A percentile compares a stretch with the other conserved stretches of the same genome.
Conservation (phyloP, 30 jellyfish, hydroid and myxozoan genomes). For the Rhopilema esculentum region DNA sequence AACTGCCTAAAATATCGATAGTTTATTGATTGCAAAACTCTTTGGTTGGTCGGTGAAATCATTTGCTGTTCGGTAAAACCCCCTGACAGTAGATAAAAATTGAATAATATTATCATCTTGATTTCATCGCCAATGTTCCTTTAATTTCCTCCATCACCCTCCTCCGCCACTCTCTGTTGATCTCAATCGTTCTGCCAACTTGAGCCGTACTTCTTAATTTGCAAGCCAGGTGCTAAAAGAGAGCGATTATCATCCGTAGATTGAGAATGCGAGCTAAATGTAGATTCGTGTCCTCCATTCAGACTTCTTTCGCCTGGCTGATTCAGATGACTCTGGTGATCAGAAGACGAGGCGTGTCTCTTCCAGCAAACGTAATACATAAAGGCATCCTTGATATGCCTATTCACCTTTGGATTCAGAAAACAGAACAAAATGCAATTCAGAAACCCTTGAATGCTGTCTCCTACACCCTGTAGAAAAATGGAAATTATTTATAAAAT, state of each 20-base stretch:
- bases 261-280: too few relatives aligned
- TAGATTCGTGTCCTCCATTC: neutral
- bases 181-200: neutral
- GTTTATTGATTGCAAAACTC: too few relatives aligned
- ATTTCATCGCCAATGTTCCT: too few relatives aligned
- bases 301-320: neutral
- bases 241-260: neutral
- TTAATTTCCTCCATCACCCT: too few relatives aligned
- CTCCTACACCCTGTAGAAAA: constrained; percentile 86
- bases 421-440: constrained; percentile 87
- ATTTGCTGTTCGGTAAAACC: too few relatives aligned
- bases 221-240: neutral
- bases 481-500: neutral
- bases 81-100: too few relatives aligned
- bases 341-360: neutral
- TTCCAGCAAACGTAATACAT: constrained; percentile 28
- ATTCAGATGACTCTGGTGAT: neutral
- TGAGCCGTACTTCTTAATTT: neutral
- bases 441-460: constrained; percentile 83
- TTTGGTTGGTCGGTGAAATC: too few relatives aligned
- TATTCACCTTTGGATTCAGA: constrained; percentile 78
- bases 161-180: neutral
- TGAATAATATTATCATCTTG: too few relatives aligned
- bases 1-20: too few relatives aligned
- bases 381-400: constrained; percentile 37